These are phyloP conservation scores for Tinamus guttatus DNA, from an alignment of 2,113 vertebrate species.

Conservation along the genomic window DNA sequence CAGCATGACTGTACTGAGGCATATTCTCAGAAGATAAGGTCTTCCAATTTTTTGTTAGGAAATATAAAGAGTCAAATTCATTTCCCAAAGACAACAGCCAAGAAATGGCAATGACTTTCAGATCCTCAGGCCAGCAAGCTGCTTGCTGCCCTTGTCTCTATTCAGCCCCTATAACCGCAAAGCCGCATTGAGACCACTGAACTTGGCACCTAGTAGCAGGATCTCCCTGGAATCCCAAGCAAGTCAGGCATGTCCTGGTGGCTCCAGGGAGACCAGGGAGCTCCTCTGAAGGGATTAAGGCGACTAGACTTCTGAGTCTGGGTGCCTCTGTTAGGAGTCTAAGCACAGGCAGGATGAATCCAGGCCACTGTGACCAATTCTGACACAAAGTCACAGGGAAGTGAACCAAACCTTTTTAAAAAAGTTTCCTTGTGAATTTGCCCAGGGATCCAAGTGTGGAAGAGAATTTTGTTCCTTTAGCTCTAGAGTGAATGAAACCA, in stretches of 20 bases:
- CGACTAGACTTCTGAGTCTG: background rate
- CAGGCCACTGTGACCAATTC: background rate
- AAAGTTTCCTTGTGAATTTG: constrained; percentile 20
- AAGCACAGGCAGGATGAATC: background rate
- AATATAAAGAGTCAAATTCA: background rate
- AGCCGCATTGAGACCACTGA: background rate
- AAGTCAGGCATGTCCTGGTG: background rate
- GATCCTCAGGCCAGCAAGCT: background rate
- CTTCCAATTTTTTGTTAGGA: background rate
- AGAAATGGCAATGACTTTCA: background rate
- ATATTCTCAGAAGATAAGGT: background rate
- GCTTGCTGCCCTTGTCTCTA: background rate
- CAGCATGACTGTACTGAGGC: background rate
- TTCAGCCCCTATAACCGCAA: background rate
- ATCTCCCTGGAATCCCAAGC: background rate
- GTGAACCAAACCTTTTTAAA: constrained; percentile 15
- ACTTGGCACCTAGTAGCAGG: background rate
- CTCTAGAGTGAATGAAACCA: constrained; percentile 56
- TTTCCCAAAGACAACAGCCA: background rate
- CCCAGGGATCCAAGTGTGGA: constrained; percentile 29
- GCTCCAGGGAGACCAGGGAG: background rate
- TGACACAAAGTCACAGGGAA: constrained; percentile 26
- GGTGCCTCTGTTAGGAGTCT: background rate
- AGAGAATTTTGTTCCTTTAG: constrained; percentile 47
- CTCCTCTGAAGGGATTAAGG: background rate